Evolutionary conservation across 2,888 invertebrate species (phyloP).

Genomic region (Parochlus steinenii): DNA sequence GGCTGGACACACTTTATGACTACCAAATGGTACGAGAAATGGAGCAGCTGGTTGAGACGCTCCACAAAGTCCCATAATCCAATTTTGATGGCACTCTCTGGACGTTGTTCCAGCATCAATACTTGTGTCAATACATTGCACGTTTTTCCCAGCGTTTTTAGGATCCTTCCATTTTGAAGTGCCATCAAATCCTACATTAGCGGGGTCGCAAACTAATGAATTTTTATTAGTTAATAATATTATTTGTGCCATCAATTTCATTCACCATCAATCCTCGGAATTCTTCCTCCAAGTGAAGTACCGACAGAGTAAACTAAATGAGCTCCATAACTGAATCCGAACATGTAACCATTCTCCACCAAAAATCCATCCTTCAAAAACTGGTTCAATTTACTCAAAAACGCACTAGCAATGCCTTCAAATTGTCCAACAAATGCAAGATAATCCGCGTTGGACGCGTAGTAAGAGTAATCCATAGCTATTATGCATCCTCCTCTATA

Average conservation of each 20-base stretch:
- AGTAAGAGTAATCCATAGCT: slow-evolving; percentile 18
- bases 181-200: slow-evolving; percentile 19
- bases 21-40: no score
- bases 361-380: slow-evolving; percentile 16
- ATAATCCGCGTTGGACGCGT: slow-evolving; percentile 16
- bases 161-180: no score
- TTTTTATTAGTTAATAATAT: neutral
- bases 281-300: slow-evolving; percentile 15
- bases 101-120: slow-evolving; percentile 17
- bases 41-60: slow-evolving; percentile 16
- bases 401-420: slow-evolving; percentile 15
- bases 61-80: slow-evolving; percentile 20
- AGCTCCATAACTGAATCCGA: slow-evolving; percentile 18
- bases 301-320: slow-evolving; percentile 17
- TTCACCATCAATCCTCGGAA: no score
- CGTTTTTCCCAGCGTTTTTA: slow-evolving; percentile 17
- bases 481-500: slow-evolving; percentile 18
- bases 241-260: slow-evolving; percentile 1
- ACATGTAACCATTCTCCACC: slow-evolving; percentile 17
- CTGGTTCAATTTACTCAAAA: slow-evolving; percentile 16
- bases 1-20: no score
- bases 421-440: slow-evolving; percentile 15
- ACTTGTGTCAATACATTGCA: slow-evolving; percentile 19
- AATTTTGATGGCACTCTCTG: slow-evolving; percentile 19
- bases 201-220: slow-evolving; percentile 17